Conservation (phyloP, 2,888 invertebrate genomes). For the Lamproptera curius region DNA sequence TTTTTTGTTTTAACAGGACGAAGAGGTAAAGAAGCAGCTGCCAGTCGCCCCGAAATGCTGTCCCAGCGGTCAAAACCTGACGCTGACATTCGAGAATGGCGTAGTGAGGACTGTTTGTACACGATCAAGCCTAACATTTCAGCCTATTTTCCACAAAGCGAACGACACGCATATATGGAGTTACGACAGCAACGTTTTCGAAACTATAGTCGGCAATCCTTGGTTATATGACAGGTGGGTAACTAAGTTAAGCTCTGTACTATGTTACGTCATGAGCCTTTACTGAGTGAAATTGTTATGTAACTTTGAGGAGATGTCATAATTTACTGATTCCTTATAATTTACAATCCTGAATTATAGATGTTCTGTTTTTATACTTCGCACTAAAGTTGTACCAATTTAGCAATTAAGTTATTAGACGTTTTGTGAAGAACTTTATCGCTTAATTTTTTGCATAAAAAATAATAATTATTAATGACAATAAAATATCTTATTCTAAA, state of each 20-base stretch:
- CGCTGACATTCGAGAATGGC: slow-evolving; percentile 47
- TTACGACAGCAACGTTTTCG: slow-evolving; percentile 65
- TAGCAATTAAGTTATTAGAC: too few relatives aligned
- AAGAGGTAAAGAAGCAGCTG: slow-evolving; percentile 55
- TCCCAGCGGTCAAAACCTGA: slow-evolving; percentile 68
- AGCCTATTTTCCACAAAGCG: slow-evolving; percentile 71
- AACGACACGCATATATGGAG: slow-evolving; percentile 70
- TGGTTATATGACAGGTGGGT: slow-evolving; percentile 74
- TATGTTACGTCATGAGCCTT: too few relatives aligned
- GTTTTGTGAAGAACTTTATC: too few relatives aligned
- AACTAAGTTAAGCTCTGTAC: neutral
- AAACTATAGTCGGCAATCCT: slow-evolving; percentile 77
- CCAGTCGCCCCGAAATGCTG: slow-evolving; percentile 75
- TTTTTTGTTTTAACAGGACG: slow-evolving; percentile 38
- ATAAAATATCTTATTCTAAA: too few relatives aligned
- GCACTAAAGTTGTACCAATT: too few relatives aligned
- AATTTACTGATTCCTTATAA: neutral
- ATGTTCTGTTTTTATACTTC: neutral
- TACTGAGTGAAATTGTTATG: too few relatives aligned
- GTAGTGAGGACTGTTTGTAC: slow-evolving; percentile 49
- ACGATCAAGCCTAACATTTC: slow-evolving; percentile 59
- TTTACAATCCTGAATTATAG: neutral
- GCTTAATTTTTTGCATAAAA: too few relatives aligned
- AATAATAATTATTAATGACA: too few relatives aligned
- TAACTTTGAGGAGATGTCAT: too few relatives aligned